Evolutionary conservation across 2,888 invertebrate genomes (phyloP).

Genomic region (Nasonia oneida): DNA sequence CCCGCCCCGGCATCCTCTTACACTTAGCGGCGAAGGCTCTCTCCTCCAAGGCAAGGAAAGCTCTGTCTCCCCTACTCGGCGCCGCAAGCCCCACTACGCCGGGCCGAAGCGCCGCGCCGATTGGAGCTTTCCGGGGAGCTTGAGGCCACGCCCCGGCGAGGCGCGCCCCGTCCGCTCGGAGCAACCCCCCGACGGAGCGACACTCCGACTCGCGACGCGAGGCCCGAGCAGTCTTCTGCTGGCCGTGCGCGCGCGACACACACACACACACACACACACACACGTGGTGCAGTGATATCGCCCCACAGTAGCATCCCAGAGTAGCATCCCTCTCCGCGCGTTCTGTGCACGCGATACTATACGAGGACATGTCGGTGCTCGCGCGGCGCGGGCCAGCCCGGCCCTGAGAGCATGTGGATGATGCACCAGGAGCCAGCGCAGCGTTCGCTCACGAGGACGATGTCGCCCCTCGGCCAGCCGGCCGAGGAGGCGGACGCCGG

Average conservation of each 20-base stretch:
- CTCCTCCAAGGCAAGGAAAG: background rate
- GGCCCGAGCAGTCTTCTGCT: background rate
- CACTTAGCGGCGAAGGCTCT: constrained; percentile 17
- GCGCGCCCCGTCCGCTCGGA: constrained; percentile 65
- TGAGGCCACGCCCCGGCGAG: constrained; percentile 62
- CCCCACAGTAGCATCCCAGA: too few species aligned
- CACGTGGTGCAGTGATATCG: background rate
- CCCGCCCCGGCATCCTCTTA: constrained; percentile 24
- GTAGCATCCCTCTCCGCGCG: too few species aligned
- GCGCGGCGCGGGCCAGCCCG: background rate
- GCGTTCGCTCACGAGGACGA: constrained; percentile 64
- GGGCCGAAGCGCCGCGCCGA: constrained; percentile 54
- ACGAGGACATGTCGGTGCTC: background rate
- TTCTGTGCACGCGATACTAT: too few species aligned
- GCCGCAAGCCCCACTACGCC: background rate
- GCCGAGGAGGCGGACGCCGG: constrained; percentile 69
- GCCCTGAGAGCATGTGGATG: constrained; percentile 36
- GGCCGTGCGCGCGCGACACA: background rate
- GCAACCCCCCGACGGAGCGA: constrained; percentile 69
- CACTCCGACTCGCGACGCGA: constrained; percentile 67
- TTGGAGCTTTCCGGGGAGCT: constrained; percentile 69
- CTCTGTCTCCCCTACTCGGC: constrained; percentile 9
- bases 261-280: background rate
- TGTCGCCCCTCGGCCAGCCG: constrained; percentile 72
- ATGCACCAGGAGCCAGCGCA: constrained; percentile 68